phyloP scores from a whole-genome alignment of 1,140 invertebrate species.

The Chrysopa pallens region DNA sequence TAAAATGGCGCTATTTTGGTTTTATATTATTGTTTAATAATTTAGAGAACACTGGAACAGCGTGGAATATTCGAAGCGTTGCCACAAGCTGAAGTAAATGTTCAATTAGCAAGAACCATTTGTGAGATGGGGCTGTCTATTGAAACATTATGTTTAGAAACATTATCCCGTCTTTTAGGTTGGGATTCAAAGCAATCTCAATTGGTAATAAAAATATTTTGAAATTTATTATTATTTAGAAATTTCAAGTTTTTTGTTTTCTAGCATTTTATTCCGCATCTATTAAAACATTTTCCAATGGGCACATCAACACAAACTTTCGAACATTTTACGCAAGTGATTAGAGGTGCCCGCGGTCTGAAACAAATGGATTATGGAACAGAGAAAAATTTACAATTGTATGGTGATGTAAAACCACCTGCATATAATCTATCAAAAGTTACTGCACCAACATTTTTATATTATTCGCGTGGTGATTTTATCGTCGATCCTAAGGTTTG shows the following conservation, averaged over 20 bases:
- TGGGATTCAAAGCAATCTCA: neutral
- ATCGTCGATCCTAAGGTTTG: slow-evolving; percentile 26
- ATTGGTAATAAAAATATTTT: neutral
- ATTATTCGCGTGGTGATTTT: slow-evolving; percentile 39
- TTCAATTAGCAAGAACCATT: slow-evolving; percentile 7
- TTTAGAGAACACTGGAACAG: slow-evolving; percentile 6
- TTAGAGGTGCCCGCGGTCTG: neutral
- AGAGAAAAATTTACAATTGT: slow-evolving; percentile 26
- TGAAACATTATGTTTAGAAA: slow-evolving; percentile 18
- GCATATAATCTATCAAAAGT: slow-evolving; percentile 39
- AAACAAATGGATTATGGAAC: slow-evolving; percentile 24
- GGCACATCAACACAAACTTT: slow-evolving; percentile 29
- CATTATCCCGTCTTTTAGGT: slow-evolving; percentile 5
- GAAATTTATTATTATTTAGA: neutral
- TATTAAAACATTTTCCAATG: slow-evolving; percentile 28
- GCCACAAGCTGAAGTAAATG: slow-evolving; percentile 9
- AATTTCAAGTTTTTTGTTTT: slow-evolving; percentile 6
- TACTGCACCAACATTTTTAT: slow-evolving; percentile 39
- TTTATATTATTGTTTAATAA: no score
- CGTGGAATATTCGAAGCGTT: slow-evolving; percentile 12
- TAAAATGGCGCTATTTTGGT: no score
- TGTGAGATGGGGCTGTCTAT: slow-evolving; percentile 24
- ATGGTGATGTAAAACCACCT: slow-evolving; percentile 28
- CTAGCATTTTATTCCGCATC: slow-evolving; percentile 22
- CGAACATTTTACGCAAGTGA: slow-evolving; percentile 17